phyloP scores from a whole-genome alignment of 2,888 invertebrate species.

The Drosophila aldrichi region DNA sequence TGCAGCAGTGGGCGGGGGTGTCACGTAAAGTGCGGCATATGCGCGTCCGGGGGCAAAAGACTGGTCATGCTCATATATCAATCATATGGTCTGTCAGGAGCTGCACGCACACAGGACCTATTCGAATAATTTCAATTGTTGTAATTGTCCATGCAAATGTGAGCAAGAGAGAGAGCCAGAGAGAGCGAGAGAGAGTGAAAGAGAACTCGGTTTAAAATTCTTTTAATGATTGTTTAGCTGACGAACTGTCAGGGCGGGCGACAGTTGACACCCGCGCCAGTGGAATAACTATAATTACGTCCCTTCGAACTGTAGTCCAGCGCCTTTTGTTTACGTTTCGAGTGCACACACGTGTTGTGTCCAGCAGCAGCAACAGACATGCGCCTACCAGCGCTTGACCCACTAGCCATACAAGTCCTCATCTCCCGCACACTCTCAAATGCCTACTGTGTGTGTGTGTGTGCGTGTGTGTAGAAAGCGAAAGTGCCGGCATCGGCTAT shows the following conservation, averaged over 20 bases:
- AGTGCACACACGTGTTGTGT: slow-evolving; percentile 50
- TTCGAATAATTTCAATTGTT: slow-evolving; percentile 40
- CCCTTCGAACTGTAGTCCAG: slow-evolving; percentile 24
- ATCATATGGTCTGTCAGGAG: slow-evolving; percentile 49
- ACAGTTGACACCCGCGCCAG: slow-evolving; percentile 44
- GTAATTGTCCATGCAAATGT: slow-evolving; percentile 40
- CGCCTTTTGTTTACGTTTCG: slow-evolving; percentile 73
- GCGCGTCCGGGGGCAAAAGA: slow-evolving; percentile 29
- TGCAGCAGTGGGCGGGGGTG: slow-evolving; percentile 56
- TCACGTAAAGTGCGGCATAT: slow-evolving; percentile 64
- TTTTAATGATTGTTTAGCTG: slow-evolving; percentile 54
- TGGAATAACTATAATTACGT: slow-evolving; percentile 30
- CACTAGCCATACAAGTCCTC: slow-evolving; percentile 19
- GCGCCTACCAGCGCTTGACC: slow-evolving; percentile 63
- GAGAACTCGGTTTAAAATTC: slow-evolving; percentile 62
- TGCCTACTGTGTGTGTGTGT: slow-evolving; percentile 36
- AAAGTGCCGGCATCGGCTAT: slow-evolving; percentile 76
- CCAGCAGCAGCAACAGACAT: slow-evolving; percentile 65
- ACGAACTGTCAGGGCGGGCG: slow-evolving; percentile 33
- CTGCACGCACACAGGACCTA: slow-evolving; percentile 43
- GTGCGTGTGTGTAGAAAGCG: slow-evolving; percentile 67
- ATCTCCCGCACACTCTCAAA: not conserved
- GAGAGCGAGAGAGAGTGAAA: not conserved
- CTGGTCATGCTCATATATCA: slow-evolving; percentile 30
- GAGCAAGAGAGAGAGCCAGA: not conserved